Percentiles rank a stretch among this genome's conserved stretches.
phyloP scores from a whole-genome alignment of 2,113 vertebrate species.

The Rhabdomys dilectus region DNA sequence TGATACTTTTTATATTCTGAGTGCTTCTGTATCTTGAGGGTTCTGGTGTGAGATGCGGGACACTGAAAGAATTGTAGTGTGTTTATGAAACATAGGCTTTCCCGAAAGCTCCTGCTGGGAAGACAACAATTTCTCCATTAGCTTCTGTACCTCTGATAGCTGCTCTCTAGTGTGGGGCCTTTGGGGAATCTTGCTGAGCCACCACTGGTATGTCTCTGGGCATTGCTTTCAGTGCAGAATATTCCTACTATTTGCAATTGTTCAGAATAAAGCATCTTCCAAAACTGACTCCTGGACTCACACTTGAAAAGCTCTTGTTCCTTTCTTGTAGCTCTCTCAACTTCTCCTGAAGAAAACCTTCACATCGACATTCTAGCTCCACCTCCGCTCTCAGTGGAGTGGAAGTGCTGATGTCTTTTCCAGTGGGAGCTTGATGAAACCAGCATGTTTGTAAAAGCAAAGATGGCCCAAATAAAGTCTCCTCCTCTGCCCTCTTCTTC shows the following conservation, averaged over 20 bases:
- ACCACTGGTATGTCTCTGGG: background rate
- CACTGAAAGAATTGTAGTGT: background rate
- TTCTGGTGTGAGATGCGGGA: background rate
- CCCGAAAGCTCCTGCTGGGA: background rate
- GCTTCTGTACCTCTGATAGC: background rate
- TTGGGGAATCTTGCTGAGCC: background rate
- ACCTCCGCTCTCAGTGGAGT: background rate
- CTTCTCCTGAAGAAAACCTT: conserved; percentile 35
- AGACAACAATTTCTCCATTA: background rate
- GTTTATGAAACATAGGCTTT: background rate
- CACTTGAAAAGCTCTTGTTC: background rate
- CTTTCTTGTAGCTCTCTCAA: background rate
- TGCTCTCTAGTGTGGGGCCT: background rate
- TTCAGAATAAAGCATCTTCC: background rate
- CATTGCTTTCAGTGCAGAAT: background rate
- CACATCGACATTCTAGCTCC: background rate
- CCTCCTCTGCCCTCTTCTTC: background rate
- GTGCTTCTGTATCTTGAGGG: background rate
- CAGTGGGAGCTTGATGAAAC: background rate
- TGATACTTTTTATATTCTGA: background rate
- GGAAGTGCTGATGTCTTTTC: conserved; percentile 13
- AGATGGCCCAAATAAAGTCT: background rate
- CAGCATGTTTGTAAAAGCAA: conserved; percentile 4
- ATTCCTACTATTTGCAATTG: conserved; percentile 17
- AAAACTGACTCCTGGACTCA: background rate